A percentile compares a stretch with the other conserved stretches of the same genome.
Evolutionary conservation across 2,797 vertebrate species (phyloP).

Genomic region (Lagorchestes hirsutus): DNA sequence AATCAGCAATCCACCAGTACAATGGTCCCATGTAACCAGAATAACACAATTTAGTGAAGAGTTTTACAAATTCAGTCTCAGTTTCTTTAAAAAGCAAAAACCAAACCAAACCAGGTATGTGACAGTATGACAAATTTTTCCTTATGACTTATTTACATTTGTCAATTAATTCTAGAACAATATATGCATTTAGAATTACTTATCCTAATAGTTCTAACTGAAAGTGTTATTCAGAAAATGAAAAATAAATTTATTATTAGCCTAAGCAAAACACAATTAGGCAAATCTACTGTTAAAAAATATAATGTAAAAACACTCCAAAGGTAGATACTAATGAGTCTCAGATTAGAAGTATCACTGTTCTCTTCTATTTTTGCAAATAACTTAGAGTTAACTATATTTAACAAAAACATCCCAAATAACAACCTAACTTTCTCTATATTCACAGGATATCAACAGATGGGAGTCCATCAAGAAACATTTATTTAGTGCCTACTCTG

Average conservation of each 20-base stretch:
- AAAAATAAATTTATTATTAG: constrained; percentile 56
- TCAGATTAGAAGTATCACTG: not conserved
- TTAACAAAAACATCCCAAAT: not conserved
- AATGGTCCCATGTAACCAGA: not conserved
- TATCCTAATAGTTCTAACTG: not conserved
- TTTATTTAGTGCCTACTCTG: not conserved
- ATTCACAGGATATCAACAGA: constrained; percentile 16
- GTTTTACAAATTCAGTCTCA: not conserved
- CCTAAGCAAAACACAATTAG: constrained; percentile 40
- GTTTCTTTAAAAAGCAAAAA: not conserved
- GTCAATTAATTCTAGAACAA: not conserved
- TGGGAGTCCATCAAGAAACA: not conserved
- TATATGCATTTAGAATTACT: not conserved
- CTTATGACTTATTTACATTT: not conserved
- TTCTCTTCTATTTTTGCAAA: constrained; percentile 15
- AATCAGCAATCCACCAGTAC: not conserved
- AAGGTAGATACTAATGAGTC: constrained; percentile 25
- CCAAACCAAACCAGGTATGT: not conserved
- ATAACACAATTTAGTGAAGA: not conserved
- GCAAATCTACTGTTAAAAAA: constrained; percentile 58
- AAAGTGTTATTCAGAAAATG: not conserved
- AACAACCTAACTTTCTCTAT: constrained; percentile 35
- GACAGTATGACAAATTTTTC: not conserved
- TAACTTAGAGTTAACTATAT: constrained; percentile 21
- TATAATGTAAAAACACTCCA: not conserved